These are phyloP conservation scores for Callosobruchus maculatus DNA, from an alignment of 2,888 invertebrate species.

Conservation along the genomic window DNA sequence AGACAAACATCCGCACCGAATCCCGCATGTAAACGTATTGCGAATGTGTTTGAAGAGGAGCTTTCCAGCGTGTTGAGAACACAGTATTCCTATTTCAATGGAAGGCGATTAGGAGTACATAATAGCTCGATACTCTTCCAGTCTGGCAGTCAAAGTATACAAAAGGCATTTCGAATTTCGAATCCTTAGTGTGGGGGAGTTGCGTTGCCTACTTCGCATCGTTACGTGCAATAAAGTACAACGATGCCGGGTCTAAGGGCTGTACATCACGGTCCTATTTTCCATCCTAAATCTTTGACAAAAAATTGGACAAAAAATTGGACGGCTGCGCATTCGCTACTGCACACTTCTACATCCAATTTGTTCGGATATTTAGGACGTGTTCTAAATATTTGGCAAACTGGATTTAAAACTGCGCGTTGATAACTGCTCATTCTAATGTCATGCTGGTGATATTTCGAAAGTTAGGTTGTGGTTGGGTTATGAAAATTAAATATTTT, in stretches of 20 bases:
- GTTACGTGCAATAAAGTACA: not conserved
- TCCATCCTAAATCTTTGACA: too few relatives aligned
- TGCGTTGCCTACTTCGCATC: not conserved
- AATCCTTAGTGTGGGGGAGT: not conserved
- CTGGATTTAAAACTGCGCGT: too few relatives aligned
- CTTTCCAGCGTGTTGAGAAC: not conserved
- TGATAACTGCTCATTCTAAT: too few relatives aligned
- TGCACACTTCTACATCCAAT: too few relatives aligned
- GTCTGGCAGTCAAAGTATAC: not conserved
- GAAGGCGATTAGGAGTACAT: not conserved
- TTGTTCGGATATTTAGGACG: too few relatives aligned
- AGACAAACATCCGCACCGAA: not conserved
- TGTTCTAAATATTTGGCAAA: too few relatives aligned
- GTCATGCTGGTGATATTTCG: too few relatives aligned
- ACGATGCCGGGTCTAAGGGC: not conserved
- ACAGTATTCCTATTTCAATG: not conserved
- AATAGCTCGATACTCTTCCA: not conserved
- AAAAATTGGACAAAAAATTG: too few relatives aligned
- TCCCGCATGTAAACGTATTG: not conserved
- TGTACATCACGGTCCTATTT: too few relatives aligned
- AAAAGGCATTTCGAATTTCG: not conserved
- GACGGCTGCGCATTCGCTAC: too few relatives aligned
- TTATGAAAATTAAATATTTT: too few relatives aligned
- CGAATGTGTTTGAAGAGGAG: not conserved
- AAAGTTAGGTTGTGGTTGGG: too few relatives aligned